Base-by-base conservation (phyloP, 2,888 invertebrate species). In the Epistrophella euchroma region DNA sequence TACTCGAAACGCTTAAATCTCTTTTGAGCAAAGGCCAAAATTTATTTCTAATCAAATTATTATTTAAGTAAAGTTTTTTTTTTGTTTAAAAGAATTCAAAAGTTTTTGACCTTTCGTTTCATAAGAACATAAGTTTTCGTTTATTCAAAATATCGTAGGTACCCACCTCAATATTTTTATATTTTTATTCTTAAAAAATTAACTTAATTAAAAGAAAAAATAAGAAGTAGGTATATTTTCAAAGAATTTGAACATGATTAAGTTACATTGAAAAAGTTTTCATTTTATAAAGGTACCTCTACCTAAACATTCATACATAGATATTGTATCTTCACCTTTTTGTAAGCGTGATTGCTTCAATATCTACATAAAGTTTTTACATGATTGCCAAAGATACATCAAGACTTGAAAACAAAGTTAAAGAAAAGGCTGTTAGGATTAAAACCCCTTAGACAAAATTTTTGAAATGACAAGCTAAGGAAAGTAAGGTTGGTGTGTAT, bases 361-460 rank as follows among this genome's bases (percentile, higher is more conserved):
- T 35, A 19, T n/a, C 6, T 25, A 6, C 22, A 37, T 58, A 35
- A 35, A 35, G 37, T 22, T 35, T 37, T 37, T 13, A 17, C 13
- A 19, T 58, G 19, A 35, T 58, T 58, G 37, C 13, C 58, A 28
- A 55, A 28, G 55, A 55, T 43, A 28, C 9, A n/a, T 10, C n/a
- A 55, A n/a, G n/a, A 76, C 71, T 81, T 56, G 11, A 66, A 66
- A 47, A 43, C 40, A 62, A 62, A 62, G 22, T 62, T 62, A 10
- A 43, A 6, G 17, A 45, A 64, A 64, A 43, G 64, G 6, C 64
- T 32, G 1, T 32, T 22, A 50, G 47, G 5, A 55, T 55, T 55
- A n/a, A 60, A 37, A 15, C n/a, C 25, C 43, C 22, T 40, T 17
- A 43, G 17, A 43, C 17, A 58, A 22, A 28, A 25, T 28, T 17